Evolutionary conservation across 2,113 vertebrate species (phyloP).

Genomic region (Marcusenius ussheri): DNA sequence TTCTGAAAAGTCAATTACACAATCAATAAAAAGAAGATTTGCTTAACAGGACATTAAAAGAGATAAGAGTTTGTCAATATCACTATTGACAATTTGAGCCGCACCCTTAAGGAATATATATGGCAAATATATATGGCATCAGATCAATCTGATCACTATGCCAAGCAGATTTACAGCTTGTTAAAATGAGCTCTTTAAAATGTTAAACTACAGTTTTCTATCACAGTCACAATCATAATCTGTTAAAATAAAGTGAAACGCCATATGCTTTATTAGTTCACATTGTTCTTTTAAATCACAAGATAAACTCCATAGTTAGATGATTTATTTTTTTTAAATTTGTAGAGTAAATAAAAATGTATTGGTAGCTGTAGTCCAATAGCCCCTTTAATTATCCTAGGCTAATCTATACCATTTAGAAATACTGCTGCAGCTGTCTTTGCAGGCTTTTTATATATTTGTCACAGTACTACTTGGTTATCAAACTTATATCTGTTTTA

Average conservation of each 20-base stretch:
- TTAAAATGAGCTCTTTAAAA: neutral
- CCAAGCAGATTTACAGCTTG: neutral
- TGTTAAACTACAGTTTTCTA: neutral
- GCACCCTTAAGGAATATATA: conserved; percentile 13
- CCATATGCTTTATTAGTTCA: neutral
- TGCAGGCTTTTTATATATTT: neutral
- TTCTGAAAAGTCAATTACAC: conserved; percentile 50
- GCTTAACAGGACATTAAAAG: conserved; percentile 49
- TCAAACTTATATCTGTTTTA: neutral
- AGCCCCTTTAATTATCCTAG: neutral
- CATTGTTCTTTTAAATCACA: neutral
- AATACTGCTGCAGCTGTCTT: neutral
- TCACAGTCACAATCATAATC: neutral
- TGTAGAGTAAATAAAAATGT: neutral
- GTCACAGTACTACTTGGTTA: neutral
- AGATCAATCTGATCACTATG: conserved; percentile 20
- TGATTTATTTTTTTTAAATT: neutral
- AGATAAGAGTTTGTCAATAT: conserved; percentile 45
- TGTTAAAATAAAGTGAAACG: neutral
- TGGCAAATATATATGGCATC: conserved; percentile 17
- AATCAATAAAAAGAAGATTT: conserved; percentile 48
- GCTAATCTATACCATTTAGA: neutral
- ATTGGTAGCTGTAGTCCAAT: neutral
- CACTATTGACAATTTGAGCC: conserved; percentile 37
- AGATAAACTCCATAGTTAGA: neutral